These are phyloP conservation scores for Acleris holmiana DNA, from an alignment of 2,888 invertebrate genomes.

Conservation along the genomic window DNA sequence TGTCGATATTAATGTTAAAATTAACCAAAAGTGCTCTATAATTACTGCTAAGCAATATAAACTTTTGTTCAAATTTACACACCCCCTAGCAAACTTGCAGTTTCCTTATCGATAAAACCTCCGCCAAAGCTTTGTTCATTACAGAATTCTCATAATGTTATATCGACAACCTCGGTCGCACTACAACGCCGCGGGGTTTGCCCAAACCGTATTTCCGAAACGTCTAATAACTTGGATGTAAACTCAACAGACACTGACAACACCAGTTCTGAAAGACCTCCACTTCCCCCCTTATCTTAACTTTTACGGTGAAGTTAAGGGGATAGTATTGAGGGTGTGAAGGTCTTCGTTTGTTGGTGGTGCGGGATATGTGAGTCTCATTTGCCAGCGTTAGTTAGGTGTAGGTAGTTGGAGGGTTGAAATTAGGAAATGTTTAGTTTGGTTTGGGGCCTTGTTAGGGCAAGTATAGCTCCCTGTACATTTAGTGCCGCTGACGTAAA, in stretches of 20 bases:
- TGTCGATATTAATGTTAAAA: too few species aligned
- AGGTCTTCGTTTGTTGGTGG: slow-evolving; percentile 56
- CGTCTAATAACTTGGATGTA: slow-evolving; percentile 84
- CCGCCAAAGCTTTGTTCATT: slow-evolving; percentile 20
- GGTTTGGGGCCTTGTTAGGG: slow-evolving; percentile 38
- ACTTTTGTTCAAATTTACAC: too few species aligned
- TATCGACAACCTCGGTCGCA: slow-evolving; percentile 54
- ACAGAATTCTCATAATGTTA: slow-evolving; percentile 42
- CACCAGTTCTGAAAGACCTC: slow-evolving; percentile 57
- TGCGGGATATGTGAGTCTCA: slow-evolving; percentile 64
- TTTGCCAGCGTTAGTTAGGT: slow-evolving; percentile 71
- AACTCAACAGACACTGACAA: slow-evolving; percentile 73
- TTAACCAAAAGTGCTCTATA: too few species aligned
- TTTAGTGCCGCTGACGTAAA: too few species aligned
- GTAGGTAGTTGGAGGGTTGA: slow-evolving; percentile 64
- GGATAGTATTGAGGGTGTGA: slow-evolving; percentile 47
- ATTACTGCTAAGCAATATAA: too few species aligned
- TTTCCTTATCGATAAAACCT: background rate
- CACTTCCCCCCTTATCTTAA: slow-evolving; percentile 43
- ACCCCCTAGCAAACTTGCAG: background rate
- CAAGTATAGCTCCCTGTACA: background rate
- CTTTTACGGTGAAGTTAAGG: slow-evolving; percentile 45
- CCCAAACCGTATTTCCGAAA: slow-evolving; percentile 83
- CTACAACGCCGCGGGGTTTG: slow-evolving; percentile 60
- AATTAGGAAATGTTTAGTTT: slow-evolving; percentile 76